Evolutionary conservation across 2,113 vertebrate species (phyloP), one percentile per base, ranked within the genome.

Genomic region (Platycercus adscitus): DNA sequence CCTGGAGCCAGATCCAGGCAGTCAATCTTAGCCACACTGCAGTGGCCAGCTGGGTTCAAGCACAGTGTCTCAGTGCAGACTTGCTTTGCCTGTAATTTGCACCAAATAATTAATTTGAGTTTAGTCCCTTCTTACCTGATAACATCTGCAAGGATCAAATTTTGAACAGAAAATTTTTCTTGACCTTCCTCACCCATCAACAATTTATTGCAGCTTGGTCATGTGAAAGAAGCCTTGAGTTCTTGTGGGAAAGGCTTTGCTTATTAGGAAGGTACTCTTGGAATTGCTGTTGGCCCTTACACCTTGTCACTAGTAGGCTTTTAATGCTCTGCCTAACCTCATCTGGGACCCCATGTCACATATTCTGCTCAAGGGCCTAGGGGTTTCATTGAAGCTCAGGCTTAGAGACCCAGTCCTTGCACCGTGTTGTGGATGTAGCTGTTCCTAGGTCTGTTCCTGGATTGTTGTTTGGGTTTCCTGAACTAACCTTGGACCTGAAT

Each of bases 51-150:
- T 37, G 64, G 10, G 11, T 69, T 75, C 13, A 58, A 18, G 31
- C 1, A 0, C 37, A 47, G 11, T 1, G 2, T 56, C 4, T 31
- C 14, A 35, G 13, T 23, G 20, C 33, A 44, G n/a, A 33, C 6
- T 64, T 50, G 21, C 3, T 66, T 82, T 17, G 29, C 15, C 23
- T 79, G 23, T 63, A 69, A 11, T 41, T 63, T 71, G 11, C 11
- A 56, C 15, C 3, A 3, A 65, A 71, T 39, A 33, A 29, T 23
- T 46, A 55, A 21, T 19, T 17, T 10, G 12, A 76, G n/a, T 41
- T 70, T 35, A 8, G 21, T 25, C 1, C 10, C 14, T 17, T 79
- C 46, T 56, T 26, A 44, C 20, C 11, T 61, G 44, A 3, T 26
- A 84, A 29, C 13, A 52, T 4, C 33, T 83, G 21, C 33, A 84